A percentile compares a stretch with the other conserved stretches of the same genome.
Conservation (phyloP, 2,888 invertebrate species). For the Drosophila atripex region DNA sequence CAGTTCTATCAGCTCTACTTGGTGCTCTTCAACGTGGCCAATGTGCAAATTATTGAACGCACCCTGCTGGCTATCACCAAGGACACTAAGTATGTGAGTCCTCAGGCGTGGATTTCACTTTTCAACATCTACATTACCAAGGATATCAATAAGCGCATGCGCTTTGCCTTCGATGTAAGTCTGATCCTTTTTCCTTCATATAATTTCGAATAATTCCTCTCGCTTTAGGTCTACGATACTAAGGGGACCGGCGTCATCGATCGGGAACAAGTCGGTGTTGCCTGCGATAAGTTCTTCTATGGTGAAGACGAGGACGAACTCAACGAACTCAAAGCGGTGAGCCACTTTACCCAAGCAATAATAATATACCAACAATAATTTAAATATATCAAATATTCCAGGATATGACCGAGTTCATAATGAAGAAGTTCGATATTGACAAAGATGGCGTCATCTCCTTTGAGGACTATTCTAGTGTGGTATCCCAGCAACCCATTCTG, state of each 20-base stretch:
- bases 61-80: slow-evolving; percentile 86
- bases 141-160: slow-evolving; percentile 87
- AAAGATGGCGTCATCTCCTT: slow-evolving; percentile 89
- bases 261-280: slow-evolving; percentile 88
- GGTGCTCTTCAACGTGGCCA: slow-evolving; percentile 89
- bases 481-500: slow-evolving; percentile 87
- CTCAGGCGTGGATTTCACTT: slow-evolving; percentile 88
- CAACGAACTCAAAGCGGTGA: slow-evolving; percentile 85
- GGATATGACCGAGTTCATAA: slow-evolving; percentile 89
- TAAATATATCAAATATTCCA: slow-evolving; percentile 68
- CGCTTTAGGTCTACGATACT: slow-evolving; percentile 86
- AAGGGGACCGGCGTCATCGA: slow-evolving; percentile 88
- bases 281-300: slow-evolving; percentile 83
- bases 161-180: slow-evolving; percentile 87
- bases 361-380: background rate
- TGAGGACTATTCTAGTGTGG: slow-evolving; percentile 85
- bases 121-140: slow-evolving; percentile 89
- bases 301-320: slow-evolving; percentile 89
- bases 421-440: slow-evolving; percentile 90
- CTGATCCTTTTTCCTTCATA: background rate
- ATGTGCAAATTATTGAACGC: slow-evolving; percentile 87
- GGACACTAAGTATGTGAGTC: slow-evolving; percentile 83
- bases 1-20: slow-evolving; percentile 87
- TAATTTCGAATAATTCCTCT: background rate
- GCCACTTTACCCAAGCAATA: background rate